phyloP scores from a whole-genome alignment of 2,797 vertebrate genomes.

The Cichlasoma orientale region DNA sequence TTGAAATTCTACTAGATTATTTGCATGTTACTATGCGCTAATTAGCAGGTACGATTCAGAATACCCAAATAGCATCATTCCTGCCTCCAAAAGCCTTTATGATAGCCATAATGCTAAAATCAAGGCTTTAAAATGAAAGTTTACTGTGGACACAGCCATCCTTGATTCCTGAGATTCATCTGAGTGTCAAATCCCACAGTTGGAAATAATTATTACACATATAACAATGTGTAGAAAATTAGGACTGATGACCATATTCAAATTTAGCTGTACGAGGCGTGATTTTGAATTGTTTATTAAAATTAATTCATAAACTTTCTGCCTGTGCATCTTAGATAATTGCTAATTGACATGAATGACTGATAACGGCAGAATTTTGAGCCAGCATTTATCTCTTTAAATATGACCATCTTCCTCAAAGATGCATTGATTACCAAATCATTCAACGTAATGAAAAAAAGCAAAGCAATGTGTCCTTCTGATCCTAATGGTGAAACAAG shows the following conservation, averaged over 20 bases:
- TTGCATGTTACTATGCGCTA: neutral
- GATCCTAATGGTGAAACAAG: conserved; percentile 22
- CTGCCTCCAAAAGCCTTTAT: neutral
- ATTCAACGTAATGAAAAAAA: conserved; percentile 20
- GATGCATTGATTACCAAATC: neutral
- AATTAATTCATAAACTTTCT: neutral
- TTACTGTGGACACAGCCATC: neutral
- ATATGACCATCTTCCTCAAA: neutral
- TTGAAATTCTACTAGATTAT: neutral
- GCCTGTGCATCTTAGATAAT: neutral
- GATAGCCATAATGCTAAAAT: neutral
- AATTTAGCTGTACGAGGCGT: neutral
- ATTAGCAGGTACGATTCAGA: neutral
- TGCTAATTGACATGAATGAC: neutral
- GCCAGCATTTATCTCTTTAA: neutral
- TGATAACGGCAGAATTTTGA: neutral
- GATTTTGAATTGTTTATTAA: neutral
- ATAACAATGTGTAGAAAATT: neutral
- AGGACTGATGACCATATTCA: neutral
- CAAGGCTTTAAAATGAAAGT: neutral
- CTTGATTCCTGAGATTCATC: neutral
- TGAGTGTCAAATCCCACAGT: neutral
- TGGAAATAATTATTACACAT: neutral
- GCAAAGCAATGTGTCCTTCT: conserved; percentile 16
- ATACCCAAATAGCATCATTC: neutral